Base-by-base conservation (phyloP, 2,113 vertebrate species). In the Gymnorhina tibicen region DNA sequence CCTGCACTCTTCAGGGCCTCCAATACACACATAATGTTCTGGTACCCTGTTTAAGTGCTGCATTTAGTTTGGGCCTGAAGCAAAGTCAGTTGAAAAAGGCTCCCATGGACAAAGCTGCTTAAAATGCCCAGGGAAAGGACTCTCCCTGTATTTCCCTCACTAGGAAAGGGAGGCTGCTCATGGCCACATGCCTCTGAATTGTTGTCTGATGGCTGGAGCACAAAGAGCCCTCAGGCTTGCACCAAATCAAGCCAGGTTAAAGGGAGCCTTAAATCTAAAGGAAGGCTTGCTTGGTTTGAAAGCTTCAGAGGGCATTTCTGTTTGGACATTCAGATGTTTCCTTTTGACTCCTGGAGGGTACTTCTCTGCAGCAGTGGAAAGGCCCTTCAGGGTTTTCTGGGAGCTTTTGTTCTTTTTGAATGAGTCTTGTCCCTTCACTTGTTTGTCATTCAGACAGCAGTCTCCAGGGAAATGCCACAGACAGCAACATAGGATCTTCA, bases 401-500 rank as follows among this genome's bases (percentile, higher is more conserved):
- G 56, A 85, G 49, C 14, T 87, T 95, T 95, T 87, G 42, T 85
- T 95, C 44, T 75, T 95, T 95, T 85, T 79, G 58, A 74, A 89
- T 35, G 23, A 9, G 3, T 86, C 60, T 94, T 92, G 70, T 93
- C 88, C 87, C 73, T 95, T 95, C 8, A 4, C 30, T 95, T 94
- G 73, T 93, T 96, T 95, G 85, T 89, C 93, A 92, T 81, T 85
- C 89, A 91, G 80, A 91, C 39, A 82, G 82, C 28, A 92, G 66
- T 87, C 94, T 91, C 84, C 72, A 94, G 95, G 85, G 77, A 94
- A 92, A 95, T 70, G 74, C 47, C 79, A 52, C 18, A 87, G 83
- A 94, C 37, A 80, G 74, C 26, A 88, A 64, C n/a, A 59, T 60
- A 87, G 42, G 26, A 89, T 64, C 37, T 67, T 37, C 55, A 87